These are phyloP conservation scores for Cataglyphis rosenhaueri DNA, from an alignment of 2,888 invertebrate genomes.

Conservation along the genomic window DNA sequence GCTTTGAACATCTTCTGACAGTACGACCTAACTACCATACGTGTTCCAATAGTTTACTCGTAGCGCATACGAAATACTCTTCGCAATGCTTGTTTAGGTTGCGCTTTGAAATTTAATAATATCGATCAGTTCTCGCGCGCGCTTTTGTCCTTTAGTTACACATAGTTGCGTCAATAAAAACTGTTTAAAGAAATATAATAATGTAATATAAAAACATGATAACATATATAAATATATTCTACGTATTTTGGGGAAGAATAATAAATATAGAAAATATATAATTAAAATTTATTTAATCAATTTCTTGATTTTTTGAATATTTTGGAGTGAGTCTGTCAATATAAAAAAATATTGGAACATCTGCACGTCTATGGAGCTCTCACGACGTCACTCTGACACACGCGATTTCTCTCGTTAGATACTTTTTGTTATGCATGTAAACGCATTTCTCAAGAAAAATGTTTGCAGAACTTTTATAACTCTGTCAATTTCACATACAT, in stretches of 20 bases:
- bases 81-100: constrained; percentile 14
- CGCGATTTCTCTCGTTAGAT: not conserved
- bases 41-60: constrained; percentile 29
- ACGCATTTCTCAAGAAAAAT: constrained; percentile 18
- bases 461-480: not conserved
- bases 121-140: constrained; percentile 1
- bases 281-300: not conserved
- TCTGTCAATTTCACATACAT: not conserved
- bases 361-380: not conserved
- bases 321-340: not conserved
- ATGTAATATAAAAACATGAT: not conserved
- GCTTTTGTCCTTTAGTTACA: not conserved
- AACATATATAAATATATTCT: not conserved
- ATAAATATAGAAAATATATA: not conserved
- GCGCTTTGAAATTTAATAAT: constrained; percentile 39
- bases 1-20: constrained; percentile 41
- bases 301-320: not conserved
- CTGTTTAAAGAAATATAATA: not conserved
- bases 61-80: constrained; percentile 38
- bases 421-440: constrained; percentile 9
- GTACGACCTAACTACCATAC: constrained; percentile 27
- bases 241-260: not conserved
- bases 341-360: constrained; percentile 4
- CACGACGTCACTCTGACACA: not conserved
- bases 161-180: not conserved